Evolutionary conservation across 2,797 vertebrate species (phyloP).

Genomic region (Takifugu ocellatus): DNA sequence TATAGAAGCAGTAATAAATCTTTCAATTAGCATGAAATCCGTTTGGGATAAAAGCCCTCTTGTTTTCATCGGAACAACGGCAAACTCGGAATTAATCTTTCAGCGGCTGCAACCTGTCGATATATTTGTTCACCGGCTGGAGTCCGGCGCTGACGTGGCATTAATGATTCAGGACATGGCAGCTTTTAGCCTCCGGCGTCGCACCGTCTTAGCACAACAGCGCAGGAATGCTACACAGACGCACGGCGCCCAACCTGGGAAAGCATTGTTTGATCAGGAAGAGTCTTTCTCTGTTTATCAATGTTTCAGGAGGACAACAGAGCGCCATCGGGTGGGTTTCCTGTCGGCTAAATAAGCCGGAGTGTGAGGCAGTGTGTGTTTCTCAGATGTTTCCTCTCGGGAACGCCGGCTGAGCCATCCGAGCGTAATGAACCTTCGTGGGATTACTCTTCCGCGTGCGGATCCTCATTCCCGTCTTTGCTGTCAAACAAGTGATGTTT

Average conservation of each 20-base stretch:
- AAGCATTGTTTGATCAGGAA: no score
- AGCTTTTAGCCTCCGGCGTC: conserved; percentile 59
- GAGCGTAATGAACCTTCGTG: conserved; percentile 61
- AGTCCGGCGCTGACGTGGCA: conserved; percentile 63
- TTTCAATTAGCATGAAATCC: conserved; percentile 2
- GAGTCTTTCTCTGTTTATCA: no score
- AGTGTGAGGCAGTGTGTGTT: background rate
- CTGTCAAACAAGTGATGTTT: conserved; percentile 55
- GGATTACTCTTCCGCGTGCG: conserved; percentile 51
- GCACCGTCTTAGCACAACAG: conserved; percentile 44
- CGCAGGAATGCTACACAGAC: conserved; percentile 1
- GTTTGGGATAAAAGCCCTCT: conserved; percentile 19
- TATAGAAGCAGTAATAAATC: no score
- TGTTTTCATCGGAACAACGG: conserved; percentile 27
- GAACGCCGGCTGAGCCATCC: conserved; percentile 46
- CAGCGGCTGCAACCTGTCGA: conserved; percentile 49
- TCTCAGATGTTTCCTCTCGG: conserved; percentile 17
- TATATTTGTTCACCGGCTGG: conserved; percentile 61
- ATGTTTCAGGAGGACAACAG: background rate
- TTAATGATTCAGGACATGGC: conserved; percentile 71
- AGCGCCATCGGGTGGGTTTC: background rate
- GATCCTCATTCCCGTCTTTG: conserved; percentile 38
- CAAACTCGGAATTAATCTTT: conserved; percentile 67
- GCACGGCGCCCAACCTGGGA: no score
- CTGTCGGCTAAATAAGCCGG: no score